Evolutionary conservation across 2,113 vertebrate species (phyloP).

Genomic region (Hirundichthys speculiger): DNA sequence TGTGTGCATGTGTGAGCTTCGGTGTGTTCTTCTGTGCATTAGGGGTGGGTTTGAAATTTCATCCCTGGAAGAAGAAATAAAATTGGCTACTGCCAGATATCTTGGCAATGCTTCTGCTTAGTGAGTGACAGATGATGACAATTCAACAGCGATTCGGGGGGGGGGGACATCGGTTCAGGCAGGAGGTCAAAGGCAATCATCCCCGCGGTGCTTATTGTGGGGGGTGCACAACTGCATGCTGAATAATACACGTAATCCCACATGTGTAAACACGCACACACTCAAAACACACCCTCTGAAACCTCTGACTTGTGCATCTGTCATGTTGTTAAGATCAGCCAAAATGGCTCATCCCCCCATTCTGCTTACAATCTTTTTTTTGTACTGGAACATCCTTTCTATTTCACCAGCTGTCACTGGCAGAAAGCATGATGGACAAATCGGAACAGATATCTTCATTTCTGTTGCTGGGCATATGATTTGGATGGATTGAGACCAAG

Average conservation of each 20-base stretch:
- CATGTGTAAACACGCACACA: constrained; percentile 38
- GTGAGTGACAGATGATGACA: constrained; percentile 76
- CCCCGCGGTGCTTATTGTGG: constrained; percentile 48
- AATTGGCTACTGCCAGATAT: constrained; percentile 46
- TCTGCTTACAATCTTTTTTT: constrained; percentile 49
- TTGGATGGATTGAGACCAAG: constrained; percentile 36
- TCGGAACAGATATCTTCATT: constrained; percentile 50
- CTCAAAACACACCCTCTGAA: constrained; percentile 40
- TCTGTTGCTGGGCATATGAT: constrained; percentile 39
- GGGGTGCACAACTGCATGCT: constrained; percentile 52
- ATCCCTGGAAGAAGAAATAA: constrained; percentile 59
- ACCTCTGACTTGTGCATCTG: constrained; percentile 66
- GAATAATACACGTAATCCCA: constrained; percentile 58
- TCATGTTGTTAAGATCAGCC: constrained; percentile 51
- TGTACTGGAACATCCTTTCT: constrained; percentile 54
- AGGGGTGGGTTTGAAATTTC: constrained; percentile 56
- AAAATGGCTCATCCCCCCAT: constrained; percentile 59
- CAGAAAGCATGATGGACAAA: constrained; percentile 49
- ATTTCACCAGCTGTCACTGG: constrained; percentile 66
- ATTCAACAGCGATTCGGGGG: constrained; percentile 73
- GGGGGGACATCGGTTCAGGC: constrained; percentile 64
- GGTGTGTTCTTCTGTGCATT: constrained; percentile 13
- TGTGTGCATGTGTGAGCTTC: constrained; percentile 7
- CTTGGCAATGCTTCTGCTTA: constrained; percentile 51
- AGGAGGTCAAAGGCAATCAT: constrained; percentile 79